Conservation (phyloP, 2,797 vertebrate genomes). For the Phalanger gymnotis region DNA sequence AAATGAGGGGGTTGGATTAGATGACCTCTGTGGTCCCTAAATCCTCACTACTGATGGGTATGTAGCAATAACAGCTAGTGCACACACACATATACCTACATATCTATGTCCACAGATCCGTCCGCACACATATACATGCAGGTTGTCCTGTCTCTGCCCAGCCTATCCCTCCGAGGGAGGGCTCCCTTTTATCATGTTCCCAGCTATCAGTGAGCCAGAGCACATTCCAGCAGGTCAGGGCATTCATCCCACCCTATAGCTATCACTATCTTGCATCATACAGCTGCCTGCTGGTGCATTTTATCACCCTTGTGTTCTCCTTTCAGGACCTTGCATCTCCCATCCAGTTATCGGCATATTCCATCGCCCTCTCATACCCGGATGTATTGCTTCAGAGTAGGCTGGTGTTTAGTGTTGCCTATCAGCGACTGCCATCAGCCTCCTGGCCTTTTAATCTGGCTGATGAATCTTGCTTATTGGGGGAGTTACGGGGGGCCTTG, state of each 20-base stretch:
- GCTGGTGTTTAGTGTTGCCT: neutral
- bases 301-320: neutral
- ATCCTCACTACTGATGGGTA: neutral
- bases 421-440: neutral
- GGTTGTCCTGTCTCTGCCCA: neutral
- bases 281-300: neutral
- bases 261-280: neutral
- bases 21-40: neutral
- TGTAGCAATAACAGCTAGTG: neutral
- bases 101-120: neutral
- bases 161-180: neutral
- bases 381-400: neutral
- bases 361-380: neutral
- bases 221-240: neutral
- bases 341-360: neutral
- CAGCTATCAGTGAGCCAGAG: neutral
- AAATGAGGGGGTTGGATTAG: neutral
- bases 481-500: neutral
- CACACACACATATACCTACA: neutral
- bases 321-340: neutral
- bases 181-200: neutral
- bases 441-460: neutral
- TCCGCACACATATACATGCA: neutral
- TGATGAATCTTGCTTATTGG: neutral
- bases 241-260: neutral